Evolutionary conservation across 2,797 vertebrate genomes (phyloP).

Genomic region (Anabas testudineus): DNA sequence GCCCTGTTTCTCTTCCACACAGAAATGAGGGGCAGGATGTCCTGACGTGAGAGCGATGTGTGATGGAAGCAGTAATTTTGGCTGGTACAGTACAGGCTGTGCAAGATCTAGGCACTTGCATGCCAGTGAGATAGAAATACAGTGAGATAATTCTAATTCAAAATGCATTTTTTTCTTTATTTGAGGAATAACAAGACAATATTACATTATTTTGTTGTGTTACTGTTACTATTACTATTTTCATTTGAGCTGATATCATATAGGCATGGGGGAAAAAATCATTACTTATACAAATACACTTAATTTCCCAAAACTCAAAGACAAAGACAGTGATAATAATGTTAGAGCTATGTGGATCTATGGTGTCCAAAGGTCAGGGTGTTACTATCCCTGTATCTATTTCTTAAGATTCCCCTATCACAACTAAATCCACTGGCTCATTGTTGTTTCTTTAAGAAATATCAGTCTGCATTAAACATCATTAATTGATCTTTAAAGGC

Average conservation of each 20-base stretch:
- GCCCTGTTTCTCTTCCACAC: slow-evolving; percentile 68
- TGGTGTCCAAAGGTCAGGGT: slow-evolving; percentile 30
- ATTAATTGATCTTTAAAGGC: slow-evolving; percentile 80
- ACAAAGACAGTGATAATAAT: slow-evolving; percentile 30
- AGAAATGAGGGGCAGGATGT: slow-evolving; percentile 70
- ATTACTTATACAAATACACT: neutral
- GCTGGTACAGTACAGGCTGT: slow-evolving; percentile 51
- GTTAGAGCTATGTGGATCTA: slow-evolving; percentile 12
- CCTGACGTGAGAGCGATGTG: slow-evolving; percentile 72
- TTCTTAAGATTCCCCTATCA: slow-evolving; percentile 19
- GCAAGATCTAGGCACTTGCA: slow-evolving; percentile 35
- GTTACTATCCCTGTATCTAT: slow-evolving; percentile 1
- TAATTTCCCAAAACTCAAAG: neutral
- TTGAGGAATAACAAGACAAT: neutral
- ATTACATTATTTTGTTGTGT: neutral
- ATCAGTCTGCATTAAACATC: slow-evolving; percentile 59
- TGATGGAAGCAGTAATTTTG: slow-evolving; percentile 73
- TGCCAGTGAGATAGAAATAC: slow-evolving; percentile 10
- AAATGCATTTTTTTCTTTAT: slow-evolving; percentile 14
- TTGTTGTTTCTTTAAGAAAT: slow-evolving; percentile 58
- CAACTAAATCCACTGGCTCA: slow-evolving; percentile 10
- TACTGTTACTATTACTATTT: neutral
- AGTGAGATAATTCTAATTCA: slow-evolving; percentile 30
- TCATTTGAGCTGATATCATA: neutral
- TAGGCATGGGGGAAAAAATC: neutral